A percentile compares a stretch with the other conserved stretches of the same genome.
Evolutionary conservation across 2,797 vertebrate species (phyloP).

Genomic region (Benthosema pterotum): DNA sequence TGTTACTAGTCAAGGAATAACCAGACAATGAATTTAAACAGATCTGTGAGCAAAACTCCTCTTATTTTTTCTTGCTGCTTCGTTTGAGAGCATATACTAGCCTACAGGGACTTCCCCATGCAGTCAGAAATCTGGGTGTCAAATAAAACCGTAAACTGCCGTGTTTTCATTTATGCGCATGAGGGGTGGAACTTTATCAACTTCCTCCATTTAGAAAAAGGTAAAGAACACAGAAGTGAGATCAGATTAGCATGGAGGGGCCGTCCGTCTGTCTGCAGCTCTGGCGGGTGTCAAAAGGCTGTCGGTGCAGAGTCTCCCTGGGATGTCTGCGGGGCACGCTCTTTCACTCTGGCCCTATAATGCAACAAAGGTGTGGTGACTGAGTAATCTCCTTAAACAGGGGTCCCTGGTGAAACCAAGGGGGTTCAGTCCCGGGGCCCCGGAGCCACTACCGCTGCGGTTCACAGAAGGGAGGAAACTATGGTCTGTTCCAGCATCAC

Average conservation of each 20-base stretch:
- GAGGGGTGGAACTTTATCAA: neutral
- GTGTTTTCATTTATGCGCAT: conserved; percentile 6
- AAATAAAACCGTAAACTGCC: conserved; percentile 7
- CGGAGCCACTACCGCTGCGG: conserved; percentile 55
- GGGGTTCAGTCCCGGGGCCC: conserved; percentile 52
- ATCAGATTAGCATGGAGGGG: conserved; percentile 6
- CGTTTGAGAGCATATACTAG: too few species aligned
- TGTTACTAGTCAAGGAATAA: too few species aligned
- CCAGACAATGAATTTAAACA: too few species aligned
- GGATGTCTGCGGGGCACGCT: conserved; percentile 55
- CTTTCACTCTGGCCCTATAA: conserved; percentile 66
- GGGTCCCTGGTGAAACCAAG: conserved; percentile 61
- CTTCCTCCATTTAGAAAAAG: neutral
- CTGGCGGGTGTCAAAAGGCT: conserved; percentile 43
- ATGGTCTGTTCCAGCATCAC: conserved; percentile 26
- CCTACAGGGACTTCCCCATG: conserved; percentile 15
- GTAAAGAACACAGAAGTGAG: conserved; percentile 11
- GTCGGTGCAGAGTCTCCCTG: conserved; percentile 52
- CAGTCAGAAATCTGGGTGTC: neutral
- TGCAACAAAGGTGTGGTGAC: conserved; percentile 76
- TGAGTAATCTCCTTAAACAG: conserved; percentile 73
- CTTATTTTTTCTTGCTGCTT: too few species aligned
- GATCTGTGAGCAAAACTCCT: too few species aligned
- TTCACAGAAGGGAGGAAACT: conserved; percentile 59
- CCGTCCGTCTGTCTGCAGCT: conserved; percentile 23